Evolutionary conservation across 2,113 vertebrate genomes (phyloP).

Genomic region (Hylia prasina): DNA sequence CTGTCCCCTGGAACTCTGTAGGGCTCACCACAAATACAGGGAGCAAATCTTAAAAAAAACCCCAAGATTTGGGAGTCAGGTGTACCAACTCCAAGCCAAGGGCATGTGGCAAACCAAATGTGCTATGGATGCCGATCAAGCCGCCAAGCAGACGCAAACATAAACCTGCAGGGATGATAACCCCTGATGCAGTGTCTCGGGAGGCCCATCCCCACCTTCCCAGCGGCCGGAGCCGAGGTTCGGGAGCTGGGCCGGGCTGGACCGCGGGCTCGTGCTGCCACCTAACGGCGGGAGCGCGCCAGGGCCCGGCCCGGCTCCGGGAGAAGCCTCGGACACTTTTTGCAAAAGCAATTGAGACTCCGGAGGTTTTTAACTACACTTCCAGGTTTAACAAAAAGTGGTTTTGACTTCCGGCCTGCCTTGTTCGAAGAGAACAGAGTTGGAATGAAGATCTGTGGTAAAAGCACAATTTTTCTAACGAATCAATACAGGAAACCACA

Average conservation of each 20-base stretch:
- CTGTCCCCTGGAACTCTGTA: not conserved
- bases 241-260: not conserved
- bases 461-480: not conserved
- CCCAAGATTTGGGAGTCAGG: not conserved
- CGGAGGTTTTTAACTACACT: not conserved
- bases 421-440: not conserved
- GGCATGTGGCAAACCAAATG: not conserved
- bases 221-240: not conserved
- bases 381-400: not conserved
- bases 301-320: not conserved
- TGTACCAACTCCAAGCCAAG: not conserved
- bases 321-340: not conserved
- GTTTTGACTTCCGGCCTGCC: not conserved
- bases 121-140: not conserved
- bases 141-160: not conserved
- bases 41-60: not conserved
- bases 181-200: not conserved
- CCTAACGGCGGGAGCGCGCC: not conserved
- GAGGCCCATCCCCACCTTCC: not conserved
- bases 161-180: not conserved
- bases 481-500: not conserved
- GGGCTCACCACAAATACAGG: not conserved
- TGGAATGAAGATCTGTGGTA: not conserved
- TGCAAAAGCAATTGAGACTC: not conserved
- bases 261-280: slow-evolving; percentile 3